Conservation (phyloP, 2,797 vertebrate species). For the Tokudaia muenninki region DNA sequence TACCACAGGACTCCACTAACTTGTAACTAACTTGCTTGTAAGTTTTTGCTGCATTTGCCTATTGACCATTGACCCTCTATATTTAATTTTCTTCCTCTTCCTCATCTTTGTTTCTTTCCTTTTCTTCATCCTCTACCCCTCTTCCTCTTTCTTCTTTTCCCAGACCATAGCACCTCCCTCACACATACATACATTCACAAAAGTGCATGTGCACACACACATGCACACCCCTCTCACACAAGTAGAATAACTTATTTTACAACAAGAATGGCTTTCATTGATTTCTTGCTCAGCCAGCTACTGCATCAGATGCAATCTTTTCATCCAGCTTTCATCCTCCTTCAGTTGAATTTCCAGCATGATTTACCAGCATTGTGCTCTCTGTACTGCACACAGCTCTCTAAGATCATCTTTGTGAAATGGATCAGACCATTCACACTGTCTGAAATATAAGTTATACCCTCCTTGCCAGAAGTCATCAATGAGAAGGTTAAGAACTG, state of each 20-base stretch:
- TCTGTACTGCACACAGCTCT: background rate
- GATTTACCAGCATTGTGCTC: background rate
- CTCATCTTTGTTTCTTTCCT: background rate
- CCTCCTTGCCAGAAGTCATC: background rate
- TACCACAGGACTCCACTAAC: background rate
- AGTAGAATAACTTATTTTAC: background rate
- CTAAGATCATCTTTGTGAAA: constrained; percentile 51
- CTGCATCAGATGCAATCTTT: constrained; percentile 6
- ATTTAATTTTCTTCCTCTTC: background rate
- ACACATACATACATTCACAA: background rate
- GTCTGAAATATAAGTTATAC: constrained; percentile 26
- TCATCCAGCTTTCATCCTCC: background rate
- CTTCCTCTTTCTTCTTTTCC: background rate
- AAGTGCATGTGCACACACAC: background rate
- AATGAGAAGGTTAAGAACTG: background rate
- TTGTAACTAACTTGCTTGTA: background rate
- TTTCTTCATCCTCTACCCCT: too few relatives aligned
- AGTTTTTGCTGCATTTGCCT: background rate
- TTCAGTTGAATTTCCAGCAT: background rate
- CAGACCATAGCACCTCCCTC: too few relatives aligned
- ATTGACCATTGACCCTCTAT: background rate
- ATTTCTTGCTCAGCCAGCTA: constrained; percentile 28
- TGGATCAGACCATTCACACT: background rate
- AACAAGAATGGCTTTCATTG: background rate
- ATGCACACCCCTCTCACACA: background rate